Base-by-base conservation (phyloP, 2,113 vertebrate genomes). In the Paratilapia polleni region DNA sequence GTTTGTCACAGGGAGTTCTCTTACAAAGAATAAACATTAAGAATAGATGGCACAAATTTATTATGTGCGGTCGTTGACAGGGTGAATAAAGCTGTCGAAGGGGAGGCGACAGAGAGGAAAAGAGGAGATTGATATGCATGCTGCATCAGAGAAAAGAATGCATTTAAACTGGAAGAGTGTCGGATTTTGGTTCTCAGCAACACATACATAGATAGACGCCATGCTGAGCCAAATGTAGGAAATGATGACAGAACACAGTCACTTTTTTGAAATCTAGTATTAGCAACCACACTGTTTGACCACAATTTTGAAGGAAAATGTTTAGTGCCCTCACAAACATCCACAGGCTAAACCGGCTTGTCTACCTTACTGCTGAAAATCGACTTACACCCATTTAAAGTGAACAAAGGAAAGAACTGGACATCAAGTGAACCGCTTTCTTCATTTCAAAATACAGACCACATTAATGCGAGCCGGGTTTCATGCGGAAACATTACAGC, bases 1-100 rank as follows among this genome's bases (percentile, higher is more conserved):
- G 87, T 91, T 77, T 22, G 85, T 91, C 88, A 83, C 86, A 49
- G 85, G 82, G 75, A 85, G 88, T 87, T 86, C 63, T 64, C 87
- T 85, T 78, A 89, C 87, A 84, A 85, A 94, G 89, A 88, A 90
- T 86, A 93, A 95, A 93, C 89, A 92, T 86, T 85, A 94, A 87
- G 88, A 83, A 68, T 89, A 78, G 89, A 93, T 88, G 91, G 90
- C 76, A 75, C 57, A 54, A 87, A 92, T 95, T 92, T 93, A 93
- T 91, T 86, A 92, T 80, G 80, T 84, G 81, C 62, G 57, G 24
- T 82, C 17, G 86, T 62, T 22, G 81, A 75, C 83, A 83, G 77
- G 77, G 83, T 57, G 70, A 83, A 94, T 94, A 92, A 90, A 94
- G 85, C 91, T 90, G 93, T 93, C 87, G 73, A 19, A 52, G 56